phyloP scores from a whole-genome alignment of 2,888 invertebrate species.

The Thecocarcelia acutangulata region DNA sequence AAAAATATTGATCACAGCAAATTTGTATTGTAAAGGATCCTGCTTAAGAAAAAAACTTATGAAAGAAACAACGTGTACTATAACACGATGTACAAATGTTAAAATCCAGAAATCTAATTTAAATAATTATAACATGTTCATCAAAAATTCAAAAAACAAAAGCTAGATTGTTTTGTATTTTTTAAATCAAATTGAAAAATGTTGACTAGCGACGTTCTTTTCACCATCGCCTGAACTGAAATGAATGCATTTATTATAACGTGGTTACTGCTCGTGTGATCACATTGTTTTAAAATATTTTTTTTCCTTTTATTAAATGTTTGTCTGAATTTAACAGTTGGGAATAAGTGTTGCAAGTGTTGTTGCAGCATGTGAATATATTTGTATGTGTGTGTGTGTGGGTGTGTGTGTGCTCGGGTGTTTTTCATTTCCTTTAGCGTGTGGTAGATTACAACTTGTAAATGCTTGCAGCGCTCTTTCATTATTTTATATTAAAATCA shows the following conservation, averaged over 20 bases:
- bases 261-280: conserved; percentile 33
- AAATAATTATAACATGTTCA: too few relatives aligned
- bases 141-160: too few relatives aligned
- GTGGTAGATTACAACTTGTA: conserved; percentile 52
- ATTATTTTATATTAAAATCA: conserved; percentile 47
- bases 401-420: not conserved
- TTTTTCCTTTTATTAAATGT: conserved; percentile 19
- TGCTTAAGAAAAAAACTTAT: too few relatives aligned
- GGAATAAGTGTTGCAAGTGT: conserved; percentile 56
- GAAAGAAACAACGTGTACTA: too few relatives aligned
- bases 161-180: too few relatives aligned
- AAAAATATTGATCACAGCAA: too few relatives aligned
- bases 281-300: conserved; percentile 48
- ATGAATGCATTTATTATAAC: conserved; percentile 28
- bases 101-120: too few relatives aligned
- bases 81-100: too few relatives aligned
- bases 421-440: conserved; percentile 45
- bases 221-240: not conserved
- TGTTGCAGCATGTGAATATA: not conserved
- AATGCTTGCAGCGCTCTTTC: conserved; percentile 43
- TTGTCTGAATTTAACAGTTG: conserved; percentile 29
- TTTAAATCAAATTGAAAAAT: not conserved
- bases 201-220: conserved; percentile 1
- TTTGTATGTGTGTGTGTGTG: not conserved
- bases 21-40: too few relatives aligned